Conservation (phyloP, 2,797 vertebrate species). For the Danio albolineatus region DNA sequence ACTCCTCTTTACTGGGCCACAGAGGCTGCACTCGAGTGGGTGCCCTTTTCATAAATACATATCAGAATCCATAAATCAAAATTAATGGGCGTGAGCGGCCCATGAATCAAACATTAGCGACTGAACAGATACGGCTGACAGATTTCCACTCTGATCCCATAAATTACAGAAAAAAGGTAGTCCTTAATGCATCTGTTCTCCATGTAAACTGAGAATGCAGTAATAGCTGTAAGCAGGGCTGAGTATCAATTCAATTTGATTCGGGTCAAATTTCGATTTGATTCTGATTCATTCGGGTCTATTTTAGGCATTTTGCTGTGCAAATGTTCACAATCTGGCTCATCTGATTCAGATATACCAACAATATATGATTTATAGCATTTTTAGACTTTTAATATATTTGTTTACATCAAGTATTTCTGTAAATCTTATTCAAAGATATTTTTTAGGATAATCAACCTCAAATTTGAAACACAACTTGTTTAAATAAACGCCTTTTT, state of each 20-base stretch:
- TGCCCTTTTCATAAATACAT: slow-evolving; percentile 76
- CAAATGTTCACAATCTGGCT: neutral
- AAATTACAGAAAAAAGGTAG: slow-evolving; percentile 28
- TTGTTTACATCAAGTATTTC: too few species aligned
- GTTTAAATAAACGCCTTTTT: too few species aligned
- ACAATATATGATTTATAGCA: too few species aligned
- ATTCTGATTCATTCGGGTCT: neutral
- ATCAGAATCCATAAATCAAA: slow-evolving; percentile 77
- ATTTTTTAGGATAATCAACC: too few species aligned
- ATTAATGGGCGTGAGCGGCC: slow-evolving; percentile 71
- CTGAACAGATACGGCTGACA: slow-evolving; percentile 33
- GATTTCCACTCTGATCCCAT: slow-evolving; percentile 10
- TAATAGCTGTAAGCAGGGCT: slow-evolving; percentile 1
- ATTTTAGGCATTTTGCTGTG: neutral
- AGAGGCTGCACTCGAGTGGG: slow-evolving; percentile 62
- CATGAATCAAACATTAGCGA: slow-evolving; percentile 66
- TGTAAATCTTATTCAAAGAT: too few species aligned
- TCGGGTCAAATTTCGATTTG: slow-evolving; percentile 1
- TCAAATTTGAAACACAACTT: too few species aligned
- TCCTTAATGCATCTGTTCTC: slow-evolving; percentile 11
- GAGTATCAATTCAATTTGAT: neutral
- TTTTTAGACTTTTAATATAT: too few species aligned
- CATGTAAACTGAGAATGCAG: neutral
- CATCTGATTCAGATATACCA: neutral
- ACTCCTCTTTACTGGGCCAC: slow-evolving; percentile 76